A percentile compares a stretch with the other conserved stretches of the same genome.
phyloP scores from a whole-genome alignment of 2,888 invertebrate genomes.

The Tridacna crocea region DNA sequence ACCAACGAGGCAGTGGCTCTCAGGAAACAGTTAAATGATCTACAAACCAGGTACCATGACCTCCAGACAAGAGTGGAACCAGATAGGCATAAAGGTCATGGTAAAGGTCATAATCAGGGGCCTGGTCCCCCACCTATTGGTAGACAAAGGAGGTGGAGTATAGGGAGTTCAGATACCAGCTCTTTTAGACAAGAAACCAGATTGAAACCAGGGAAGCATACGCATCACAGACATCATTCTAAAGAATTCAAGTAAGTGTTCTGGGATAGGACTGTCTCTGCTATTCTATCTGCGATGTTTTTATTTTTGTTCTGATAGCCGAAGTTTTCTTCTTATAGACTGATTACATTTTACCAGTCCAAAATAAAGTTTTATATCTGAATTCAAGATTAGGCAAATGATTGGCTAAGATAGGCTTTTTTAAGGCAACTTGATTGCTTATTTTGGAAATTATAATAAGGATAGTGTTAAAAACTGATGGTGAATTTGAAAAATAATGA shows the following conservation, averaged over 20 bases:
- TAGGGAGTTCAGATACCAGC: constrained; percentile 77
- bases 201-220: constrained; percentile 61
- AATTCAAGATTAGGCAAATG: too few relatives aligned
- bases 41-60: constrained; percentile 80
- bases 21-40: constrained; percentile 73
- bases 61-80: constrained; percentile 70
- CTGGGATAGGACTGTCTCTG: too few relatives aligned
- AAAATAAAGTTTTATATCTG: too few relatives aligned
- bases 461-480: too few relatives aligned
- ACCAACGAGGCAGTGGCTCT: constrained; percentile 62
- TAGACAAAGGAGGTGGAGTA: constrained; percentile 74
- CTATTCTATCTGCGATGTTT: too few relatives aligned
- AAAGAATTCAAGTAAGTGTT: constrained; percentile 58
- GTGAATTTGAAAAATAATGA: too few relatives aligned
- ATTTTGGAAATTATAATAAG: too few relatives aligned
- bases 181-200: constrained; percentile 67
- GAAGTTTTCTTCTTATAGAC: too few relatives aligned
- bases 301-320: too few relatives aligned
- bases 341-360: too few relatives aligned
- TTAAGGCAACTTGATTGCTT: too few relatives aligned
- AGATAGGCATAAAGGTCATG: constrained; percentile 60
- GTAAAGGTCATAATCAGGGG: constrained; percentile 28
- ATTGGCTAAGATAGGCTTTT: too few relatives aligned
- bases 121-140: constrained; percentile 54
- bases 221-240: constrained; percentile 61